Percentiles rank a stretch among this genome's conserved stretches.
phyloP scores from a whole-genome alignment of 2,888 invertebrate genomes.

The Schrankia costaestrigalis region DNA sequence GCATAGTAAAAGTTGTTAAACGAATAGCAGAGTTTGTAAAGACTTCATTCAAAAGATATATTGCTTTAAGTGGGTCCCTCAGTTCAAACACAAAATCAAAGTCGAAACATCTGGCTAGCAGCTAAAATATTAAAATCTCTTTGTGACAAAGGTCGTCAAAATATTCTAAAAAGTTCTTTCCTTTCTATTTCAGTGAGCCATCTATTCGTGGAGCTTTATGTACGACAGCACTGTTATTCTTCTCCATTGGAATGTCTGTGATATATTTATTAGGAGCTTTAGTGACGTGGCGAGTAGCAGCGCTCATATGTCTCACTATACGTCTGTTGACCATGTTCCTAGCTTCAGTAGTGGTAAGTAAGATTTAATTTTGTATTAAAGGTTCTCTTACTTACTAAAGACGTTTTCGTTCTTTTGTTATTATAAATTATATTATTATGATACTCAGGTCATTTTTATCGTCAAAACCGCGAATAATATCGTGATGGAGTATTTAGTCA shows the following conservation, averaged over 20 bases:
- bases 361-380: neutral
- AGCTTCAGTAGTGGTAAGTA: slow-evolving; percentile 48
- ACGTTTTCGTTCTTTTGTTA: neutral
- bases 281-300: slow-evolving; percentile 73
- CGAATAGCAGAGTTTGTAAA: no score
- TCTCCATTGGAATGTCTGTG: slow-evolving; percentile 68
- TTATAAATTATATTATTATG: no score
- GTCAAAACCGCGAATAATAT: no score
- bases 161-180: neutral
- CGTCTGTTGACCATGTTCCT: slow-evolving; percentile 73
- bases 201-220: slow-evolving; percentile 75
- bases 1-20: no score
- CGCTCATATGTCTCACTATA: slow-evolving; percentile 66
- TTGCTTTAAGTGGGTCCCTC: no score
- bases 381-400: neutral
- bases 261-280: slow-evolving; percentile 76
- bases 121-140: no score
- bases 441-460: no score
- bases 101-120: no score
- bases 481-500: no score
- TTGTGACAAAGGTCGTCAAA: neutral
- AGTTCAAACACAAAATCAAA: no score
- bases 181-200: slow-evolving; percentile 65
- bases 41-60: no score
- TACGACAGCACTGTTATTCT: slow-evolving; percentile 68